Conservation (phyloP, 2,113 vertebrate species). For the Hyla sarda region DNA sequence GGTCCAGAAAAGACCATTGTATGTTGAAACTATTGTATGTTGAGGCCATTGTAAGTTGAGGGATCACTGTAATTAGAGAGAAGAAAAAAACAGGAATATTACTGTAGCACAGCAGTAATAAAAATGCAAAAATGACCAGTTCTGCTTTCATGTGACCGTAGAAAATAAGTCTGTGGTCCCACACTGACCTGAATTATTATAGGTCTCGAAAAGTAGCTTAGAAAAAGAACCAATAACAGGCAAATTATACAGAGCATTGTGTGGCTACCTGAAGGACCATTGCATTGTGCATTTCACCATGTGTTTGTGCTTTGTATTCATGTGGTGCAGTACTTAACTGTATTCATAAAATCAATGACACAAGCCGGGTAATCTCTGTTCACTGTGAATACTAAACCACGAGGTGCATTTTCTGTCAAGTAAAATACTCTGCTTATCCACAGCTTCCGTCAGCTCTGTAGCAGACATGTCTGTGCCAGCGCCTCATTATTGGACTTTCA, state of each 20-base stretch:
- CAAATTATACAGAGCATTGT: constrained; percentile 29
- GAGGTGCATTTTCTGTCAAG: constrained; percentile 42
- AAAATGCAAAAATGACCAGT: background rate
- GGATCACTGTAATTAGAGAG: background rate
- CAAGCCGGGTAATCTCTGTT: constrained; percentile 54
- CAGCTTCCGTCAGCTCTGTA: constrained; percentile 9
- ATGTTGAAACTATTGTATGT: too few species aligned
- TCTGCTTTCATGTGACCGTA: background rate
- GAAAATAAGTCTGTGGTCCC: background rate
- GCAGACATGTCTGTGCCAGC: constrained; percentile 33
- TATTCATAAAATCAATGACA: constrained; percentile 33
- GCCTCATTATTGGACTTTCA: constrained; percentile 47
- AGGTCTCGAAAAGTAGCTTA: background rate
- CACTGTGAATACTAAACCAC: constrained; percentile 22
- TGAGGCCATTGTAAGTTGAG: too few species aligned
- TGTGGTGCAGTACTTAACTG: constrained; percentile 1
- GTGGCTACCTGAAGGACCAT: constrained; percentile 14
- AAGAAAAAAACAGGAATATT: background rate
- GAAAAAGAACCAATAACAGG: background rate
- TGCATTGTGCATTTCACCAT: background rate
- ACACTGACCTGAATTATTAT: background rate
- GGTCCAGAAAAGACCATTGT: too few species aligned
- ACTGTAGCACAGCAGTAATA: background rate
- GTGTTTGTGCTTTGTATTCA: constrained; percentile 27
- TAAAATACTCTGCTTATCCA: constrained; percentile 5